A percentile compares a stretch with the other conserved stretches of the same genome.
These are phyloP conservation scores for Naja naja DNA, from an alignment of 2,113 vertebrate genomes.

Conservation along the genomic window DNA sequence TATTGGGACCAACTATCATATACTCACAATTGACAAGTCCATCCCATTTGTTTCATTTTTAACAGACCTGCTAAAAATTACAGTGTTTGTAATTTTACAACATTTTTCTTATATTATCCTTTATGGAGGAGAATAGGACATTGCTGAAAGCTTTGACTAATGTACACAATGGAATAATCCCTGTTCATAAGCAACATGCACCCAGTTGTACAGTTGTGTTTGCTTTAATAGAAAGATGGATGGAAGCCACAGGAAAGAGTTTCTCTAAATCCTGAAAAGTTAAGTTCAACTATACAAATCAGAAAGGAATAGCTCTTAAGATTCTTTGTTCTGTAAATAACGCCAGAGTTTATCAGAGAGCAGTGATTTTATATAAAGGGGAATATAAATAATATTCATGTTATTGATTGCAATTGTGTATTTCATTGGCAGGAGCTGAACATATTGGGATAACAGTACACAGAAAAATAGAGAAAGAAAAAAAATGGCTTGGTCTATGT, in stretches of 20 bases:
- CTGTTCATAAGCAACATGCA: neutral
- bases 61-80: too few species aligned
- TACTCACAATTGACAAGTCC: too few species aligned
- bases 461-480: neutral
- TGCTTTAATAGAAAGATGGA: neutral
- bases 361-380: neutral
- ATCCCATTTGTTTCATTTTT: too few species aligned
- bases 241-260: neutral
- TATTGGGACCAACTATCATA: too few species aligned
- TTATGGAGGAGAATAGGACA: neutral
- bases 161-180: conserved; percentile 2
- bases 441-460: neutral
- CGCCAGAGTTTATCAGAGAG: neutral
- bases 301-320: neutral
- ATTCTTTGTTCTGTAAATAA: neutral
- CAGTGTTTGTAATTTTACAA: too few species aligned
- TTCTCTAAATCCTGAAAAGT: neutral
- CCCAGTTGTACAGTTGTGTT: neutral
- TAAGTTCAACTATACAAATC: neutral
- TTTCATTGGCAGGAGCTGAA: neutral
- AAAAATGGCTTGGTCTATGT: neutral
- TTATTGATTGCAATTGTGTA: neutral
- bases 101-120: neutral
- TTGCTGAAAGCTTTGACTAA: conserved; percentile 1
- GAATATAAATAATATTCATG: neutral